Conservation (phyloP, 2,113 vertebrate genomes). For the Colossoma macropomum region DNA sequence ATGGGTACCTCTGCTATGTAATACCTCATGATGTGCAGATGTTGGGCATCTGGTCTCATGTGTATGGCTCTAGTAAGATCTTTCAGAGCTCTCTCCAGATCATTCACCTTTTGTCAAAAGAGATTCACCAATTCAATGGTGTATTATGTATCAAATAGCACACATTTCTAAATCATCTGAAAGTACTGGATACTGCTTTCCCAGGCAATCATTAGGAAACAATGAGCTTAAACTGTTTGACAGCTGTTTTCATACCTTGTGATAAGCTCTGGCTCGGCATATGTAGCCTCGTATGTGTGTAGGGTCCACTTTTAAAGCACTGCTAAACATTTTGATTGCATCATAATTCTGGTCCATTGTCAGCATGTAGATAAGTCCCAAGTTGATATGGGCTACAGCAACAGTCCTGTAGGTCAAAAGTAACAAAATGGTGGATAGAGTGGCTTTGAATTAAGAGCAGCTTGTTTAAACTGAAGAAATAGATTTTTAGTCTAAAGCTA, state of each 20-base stretch:
- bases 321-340: slow-evolving; percentile 76
- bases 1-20: background rate
- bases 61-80: slow-evolving; percentile 80
- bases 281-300: slow-evolving; percentile 72
- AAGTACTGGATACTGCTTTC: background rate
- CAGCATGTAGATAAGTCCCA: slow-evolving; percentile 78
- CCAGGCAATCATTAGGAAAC: background rate
- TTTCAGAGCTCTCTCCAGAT: slow-evolving; percentile 71
- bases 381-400: slow-evolving; percentile 74
- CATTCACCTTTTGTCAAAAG: slow-evolving; percentile 67
- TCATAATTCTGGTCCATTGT: slow-evolving; percentile 70
- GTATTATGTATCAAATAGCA: background rate
- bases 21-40: slow-evolving; percentile 79
- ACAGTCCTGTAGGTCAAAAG: slow-evolving; percentile 61
- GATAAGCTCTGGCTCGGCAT: slow-evolving; percentile 75
- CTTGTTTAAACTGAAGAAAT: background rate
- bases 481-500: background rate
- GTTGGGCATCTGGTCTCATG: slow-evolving; percentile 73
- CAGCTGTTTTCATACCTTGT: slow-evolving; percentile 69
- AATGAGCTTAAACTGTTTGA: background rate
- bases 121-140: background rate
- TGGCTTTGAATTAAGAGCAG: background rate
- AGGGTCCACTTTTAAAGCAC: slow-evolving; percentile 75
- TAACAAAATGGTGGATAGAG: background rate
- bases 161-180: background rate